Percentiles rank a stretch among this genome's conserved stretches.
Evolutionary conservation across 53 echinoderm and acorn worm genomes (phyloP).

Genomic region (Echinarachnius parma): DNA sequence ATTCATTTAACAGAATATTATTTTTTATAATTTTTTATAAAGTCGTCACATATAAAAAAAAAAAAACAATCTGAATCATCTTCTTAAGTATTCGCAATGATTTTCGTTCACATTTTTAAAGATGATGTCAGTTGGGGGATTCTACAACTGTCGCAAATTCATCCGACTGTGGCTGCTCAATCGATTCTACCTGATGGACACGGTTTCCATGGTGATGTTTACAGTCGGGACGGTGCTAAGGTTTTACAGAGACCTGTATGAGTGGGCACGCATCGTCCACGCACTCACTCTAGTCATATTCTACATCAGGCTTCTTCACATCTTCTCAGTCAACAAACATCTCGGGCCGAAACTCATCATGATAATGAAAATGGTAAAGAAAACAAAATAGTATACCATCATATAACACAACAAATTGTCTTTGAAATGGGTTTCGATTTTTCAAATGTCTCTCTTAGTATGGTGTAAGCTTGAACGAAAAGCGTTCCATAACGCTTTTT

Average conservation of each 20-base stretch:
- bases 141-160: slow-evolving; percentile 26
- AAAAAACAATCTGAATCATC: no score
- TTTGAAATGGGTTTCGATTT: no score
- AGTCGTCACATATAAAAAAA: no score
- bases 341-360: slow-evolving; percentile 94
- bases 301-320: slow-evolving; percentile 75
- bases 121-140: slow-evolving; percentile 37
- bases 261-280: slow-evolving; percentile 58
- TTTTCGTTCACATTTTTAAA: no score
- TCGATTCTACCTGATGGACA: slow-evolving; percentile 67
- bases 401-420: no score
- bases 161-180: slow-evolving; percentile 53
- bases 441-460: no score
- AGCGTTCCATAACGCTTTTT: no score
- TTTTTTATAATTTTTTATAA: no score
- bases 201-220: slow-evolving; percentile 58
- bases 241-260: slow-evolving; percentile 20
- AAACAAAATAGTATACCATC: no score
- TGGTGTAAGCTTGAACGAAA: no score
- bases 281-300: slow-evolving; percentile 76
- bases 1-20: no score
- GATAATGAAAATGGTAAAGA: slow-evolving; percentile 89
- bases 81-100: no score
- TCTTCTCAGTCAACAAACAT: slow-evolving; percentile 78
- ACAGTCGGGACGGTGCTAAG: slow-evolving; percentile 47